These are phyloP conservation scores for Rhinichthys osculus DNA, from an alignment of 2,797 vertebrate species.

Conservation along the genomic window DNA sequence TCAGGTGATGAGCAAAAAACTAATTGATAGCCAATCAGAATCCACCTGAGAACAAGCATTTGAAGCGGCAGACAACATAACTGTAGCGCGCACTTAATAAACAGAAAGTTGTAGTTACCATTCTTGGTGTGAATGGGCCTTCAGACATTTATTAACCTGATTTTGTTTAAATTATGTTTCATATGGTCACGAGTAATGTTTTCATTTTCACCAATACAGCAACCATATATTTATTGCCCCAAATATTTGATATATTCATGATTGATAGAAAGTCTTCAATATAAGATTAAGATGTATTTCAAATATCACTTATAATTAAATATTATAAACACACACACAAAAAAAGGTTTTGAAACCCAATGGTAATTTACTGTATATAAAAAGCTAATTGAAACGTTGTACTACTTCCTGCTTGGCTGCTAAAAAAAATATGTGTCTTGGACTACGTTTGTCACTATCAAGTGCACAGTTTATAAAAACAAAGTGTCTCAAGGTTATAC, in stretches of 20 bases:
- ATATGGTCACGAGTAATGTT: background rate
- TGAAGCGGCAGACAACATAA: background rate
- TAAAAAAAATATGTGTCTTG: background rate
- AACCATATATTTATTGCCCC: background rate
- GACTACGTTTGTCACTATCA: conserved; percentile 2
- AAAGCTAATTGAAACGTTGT: background rate
- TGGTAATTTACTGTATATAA: background rate
- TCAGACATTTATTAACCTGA: background rate
- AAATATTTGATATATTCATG: background rate
- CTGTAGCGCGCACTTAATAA: background rate
- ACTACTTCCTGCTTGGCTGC: background rate
- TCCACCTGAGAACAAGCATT: background rate
- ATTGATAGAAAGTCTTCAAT: background rate
- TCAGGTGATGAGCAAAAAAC: no score
- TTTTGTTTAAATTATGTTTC: background rate
- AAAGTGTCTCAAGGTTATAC: background rate
- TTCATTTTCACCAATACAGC: background rate
- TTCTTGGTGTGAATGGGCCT: background rate
- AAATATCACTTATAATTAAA: background rate
- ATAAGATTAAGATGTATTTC: background rate
- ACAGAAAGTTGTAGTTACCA: background rate
- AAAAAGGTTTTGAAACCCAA: background rate
- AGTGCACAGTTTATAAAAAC: conserved; percentile 6
- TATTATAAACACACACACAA: background rate
- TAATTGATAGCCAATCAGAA: no score